phyloP scores from a whole-genome alignment of 2,113 vertebrate species.

The Trichomycterus rosablanca region DNA sequence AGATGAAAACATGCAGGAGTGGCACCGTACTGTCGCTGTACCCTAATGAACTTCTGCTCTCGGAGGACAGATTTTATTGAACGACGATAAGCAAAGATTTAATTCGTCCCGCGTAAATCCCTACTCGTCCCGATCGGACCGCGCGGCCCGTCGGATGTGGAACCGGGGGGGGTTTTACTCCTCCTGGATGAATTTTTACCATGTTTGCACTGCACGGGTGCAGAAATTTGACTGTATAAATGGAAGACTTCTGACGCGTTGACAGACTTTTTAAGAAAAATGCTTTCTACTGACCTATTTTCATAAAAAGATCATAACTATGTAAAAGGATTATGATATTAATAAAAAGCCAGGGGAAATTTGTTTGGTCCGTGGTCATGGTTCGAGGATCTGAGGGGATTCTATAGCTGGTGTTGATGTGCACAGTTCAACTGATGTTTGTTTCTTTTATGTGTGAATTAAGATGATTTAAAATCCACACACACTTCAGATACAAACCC shows the following conservation, averaged over 20 bases:
- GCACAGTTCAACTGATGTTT: too few species aligned
- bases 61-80: conserved; percentile 33
- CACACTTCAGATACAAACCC: too few species aligned
- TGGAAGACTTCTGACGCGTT: conserved; percentile 31
- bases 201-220: conserved; percentile 24
- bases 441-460: too few species aligned
- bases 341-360: conserved; percentile 45
- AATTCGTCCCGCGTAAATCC: conserved; percentile 15
- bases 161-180: conserved; percentile 19
- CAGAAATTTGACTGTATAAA: conserved; percentile 38
- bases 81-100: conserved; percentile 28
- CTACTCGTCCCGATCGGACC: conserved; percentile 29
- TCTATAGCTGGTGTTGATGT: too few species aligned
- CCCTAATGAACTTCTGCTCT: conserved; percentile 4
- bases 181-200: conserved; percentile 42
- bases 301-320: conserved; percentile 56
- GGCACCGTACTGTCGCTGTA: conserved; percentile 14
- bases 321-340: conserved; percentile 53
- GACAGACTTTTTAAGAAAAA: conserved; percentile 54
- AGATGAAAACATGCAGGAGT: conserved; percentile 28
- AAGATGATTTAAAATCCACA: too few species aligned
- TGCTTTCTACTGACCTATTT: conserved; percentile 59
- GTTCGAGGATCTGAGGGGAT: too few species aligned
- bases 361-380: too few species aligned
- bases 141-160: conserved; percentile 32